Conservation (phyloP, 1,140 invertebrate species). For the Polypedilum vanderplanki region DNA sequence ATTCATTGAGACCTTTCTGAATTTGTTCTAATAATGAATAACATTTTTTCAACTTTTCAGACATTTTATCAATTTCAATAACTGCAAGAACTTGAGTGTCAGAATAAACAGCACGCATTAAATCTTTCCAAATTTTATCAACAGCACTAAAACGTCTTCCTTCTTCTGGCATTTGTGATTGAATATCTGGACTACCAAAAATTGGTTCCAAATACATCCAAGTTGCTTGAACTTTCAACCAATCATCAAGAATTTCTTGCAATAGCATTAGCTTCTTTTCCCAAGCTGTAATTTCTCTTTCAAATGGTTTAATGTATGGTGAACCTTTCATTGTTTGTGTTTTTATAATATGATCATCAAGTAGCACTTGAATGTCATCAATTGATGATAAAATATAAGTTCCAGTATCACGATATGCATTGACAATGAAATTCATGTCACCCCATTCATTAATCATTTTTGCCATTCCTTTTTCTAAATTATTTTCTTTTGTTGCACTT, state of each 20-base stretch:
- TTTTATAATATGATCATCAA: slow-evolving; percentile 96
- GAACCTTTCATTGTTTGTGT: slow-evolving; percentile 97
- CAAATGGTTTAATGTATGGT: slow-evolving; percentile 93
- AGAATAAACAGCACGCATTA: slow-evolving; percentile 76
- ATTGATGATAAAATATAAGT: slow-evolving; percentile 84
- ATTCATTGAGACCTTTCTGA: slow-evolving; percentile 87
- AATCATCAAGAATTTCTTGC: slow-evolving; percentile 92
- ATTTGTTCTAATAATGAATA: slow-evolving; percentile 82
- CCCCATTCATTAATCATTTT: slow-evolving; percentile 94
- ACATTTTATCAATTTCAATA: slow-evolving; percentile 86
- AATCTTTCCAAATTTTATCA: slow-evolving; percentile 87
- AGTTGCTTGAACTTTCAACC: slow-evolving; percentile 90
- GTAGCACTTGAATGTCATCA: slow-evolving; percentile 89
- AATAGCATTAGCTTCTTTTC: slow-evolving; percentile 67
- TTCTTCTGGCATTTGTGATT: slow-evolving; percentile 85
- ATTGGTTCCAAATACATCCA: slow-evolving; percentile 98
- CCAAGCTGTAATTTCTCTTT: slow-evolving; percentile 62
- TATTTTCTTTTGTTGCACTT: slow-evolving; percentile 91
- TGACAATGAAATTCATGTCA: slow-evolving; percentile 66
- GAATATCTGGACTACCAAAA: slow-evolving; percentile 96
- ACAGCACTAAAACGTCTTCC: slow-evolving; percentile 84
- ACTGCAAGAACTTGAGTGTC: slow-evolving; percentile 80
- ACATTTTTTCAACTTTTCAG: slow-evolving; percentile 83
- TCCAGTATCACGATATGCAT: slow-evolving; percentile 69
- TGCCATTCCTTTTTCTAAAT: slow-evolving; percentile 77